phyloP scores from a whole-genome alignment of 2,113 vertebrate genomes.

The Probosciger aterrimus region DNA sequence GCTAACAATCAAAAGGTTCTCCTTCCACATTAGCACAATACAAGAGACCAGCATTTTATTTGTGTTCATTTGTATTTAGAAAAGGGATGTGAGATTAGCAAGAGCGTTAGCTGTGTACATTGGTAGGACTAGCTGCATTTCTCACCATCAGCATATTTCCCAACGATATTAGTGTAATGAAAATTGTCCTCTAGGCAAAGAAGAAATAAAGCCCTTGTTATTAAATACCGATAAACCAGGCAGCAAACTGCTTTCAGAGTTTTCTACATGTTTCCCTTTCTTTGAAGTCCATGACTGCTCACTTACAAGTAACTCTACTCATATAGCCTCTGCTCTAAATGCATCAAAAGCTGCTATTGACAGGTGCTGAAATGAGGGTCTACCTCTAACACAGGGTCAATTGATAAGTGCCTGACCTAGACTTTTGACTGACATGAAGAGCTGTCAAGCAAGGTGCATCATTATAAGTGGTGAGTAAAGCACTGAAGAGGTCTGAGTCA shows the following conservation, averaged over 20 bases:
- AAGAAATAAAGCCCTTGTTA: neutral
- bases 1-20: slow-evolving; percentile 64
- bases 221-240: neutral
- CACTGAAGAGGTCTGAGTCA: neutral
- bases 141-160: neutral
- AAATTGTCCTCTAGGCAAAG: neutral
- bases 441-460: slow-evolving; percentile 67
- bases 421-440: slow-evolving; percentile 75
- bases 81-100: slow-evolving; percentile 30
- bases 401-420: slow-evolving; percentile 79
- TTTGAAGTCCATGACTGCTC: slow-evolving; percentile 32
- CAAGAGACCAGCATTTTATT: slow-evolving; percentile 54
- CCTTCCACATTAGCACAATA: slow-evolving; percentile 53
- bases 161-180: neutral
- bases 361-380: slow-evolving; percentile 72
- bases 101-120: slow-evolving; percentile 7
- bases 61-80: slow-evolving; percentile 35
- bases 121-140: neutral
- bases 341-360: slow-evolving; percentile 76
- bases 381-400: slow-evolving; percentile 77
- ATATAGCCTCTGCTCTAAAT: slow-evolving; percentile 47
- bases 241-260: neutral
- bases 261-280: slow-evolving; percentile 7
- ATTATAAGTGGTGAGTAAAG: slow-evolving; percentile 26
- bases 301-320: slow-evolving; percentile 33